Evolutionary conservation across 2,888 invertebrate species (phyloP).

Genomic region (Athetis lepigone): DNA sequence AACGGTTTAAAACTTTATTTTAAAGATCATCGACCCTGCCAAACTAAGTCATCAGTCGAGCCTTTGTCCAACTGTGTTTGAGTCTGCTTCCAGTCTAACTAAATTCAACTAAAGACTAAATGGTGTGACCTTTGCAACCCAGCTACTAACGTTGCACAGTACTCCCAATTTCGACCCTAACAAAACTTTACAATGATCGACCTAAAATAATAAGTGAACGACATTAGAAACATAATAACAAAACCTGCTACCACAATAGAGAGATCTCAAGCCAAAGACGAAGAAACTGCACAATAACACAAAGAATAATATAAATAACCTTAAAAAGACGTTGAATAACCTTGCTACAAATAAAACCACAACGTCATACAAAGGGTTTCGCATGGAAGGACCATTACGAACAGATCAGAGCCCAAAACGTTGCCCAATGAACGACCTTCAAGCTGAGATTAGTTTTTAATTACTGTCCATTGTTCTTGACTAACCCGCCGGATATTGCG

Average conservation of each 20-base stretch:
- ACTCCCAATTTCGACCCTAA: too few relatives aligned
- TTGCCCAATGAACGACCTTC: slow-evolving; percentile 70
- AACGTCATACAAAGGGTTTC: slow-evolving; percentile 35
- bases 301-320: neutral
- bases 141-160: too few relatives aligned
- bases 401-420: slow-evolving; percentile 24
- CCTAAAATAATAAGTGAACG: too few relatives aligned
- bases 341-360: slow-evolving; percentile 11
- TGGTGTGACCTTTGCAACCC: too few relatives aligned
- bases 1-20: neutral
- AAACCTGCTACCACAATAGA: too few relatives aligned
- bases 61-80: too few relatives aligned
- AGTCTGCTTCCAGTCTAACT: too few relatives aligned
- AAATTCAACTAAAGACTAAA: too few relatives aligned
- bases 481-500: slow-evolving; percentile 67
- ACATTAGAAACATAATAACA: too few relatives aligned
- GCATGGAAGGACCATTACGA: slow-evolving; percentile 28
- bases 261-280: neutral
- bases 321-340: neutral
- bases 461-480: slow-evolving; percentile 72
- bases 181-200: too few relatives aligned
- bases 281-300: neutral
- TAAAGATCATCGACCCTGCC: too few relatives aligned
- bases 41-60: too few relatives aligned
- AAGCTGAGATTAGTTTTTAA: slow-evolving; percentile 68